Evolutionary conservation across 2,113 vertebrate species (phyloP).

Genomic region (Recurvirostra avosetta): DNA sequence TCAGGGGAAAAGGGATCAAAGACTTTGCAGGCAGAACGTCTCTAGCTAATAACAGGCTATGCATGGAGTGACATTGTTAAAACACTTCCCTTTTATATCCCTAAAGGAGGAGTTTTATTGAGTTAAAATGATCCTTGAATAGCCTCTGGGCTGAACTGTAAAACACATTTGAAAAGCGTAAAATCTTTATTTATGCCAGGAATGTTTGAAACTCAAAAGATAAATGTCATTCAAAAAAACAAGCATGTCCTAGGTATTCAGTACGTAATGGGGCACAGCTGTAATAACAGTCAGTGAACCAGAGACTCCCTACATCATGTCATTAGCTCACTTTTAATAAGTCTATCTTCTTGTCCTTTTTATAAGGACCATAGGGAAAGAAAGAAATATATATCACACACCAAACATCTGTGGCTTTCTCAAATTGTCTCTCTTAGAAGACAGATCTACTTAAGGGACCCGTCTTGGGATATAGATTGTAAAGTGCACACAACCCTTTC

Average conservation of each 20-base stretch:
- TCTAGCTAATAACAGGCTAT: conserved; percentile 45
- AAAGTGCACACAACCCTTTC: conserved; percentile 32
- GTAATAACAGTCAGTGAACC: conserved; percentile 76
- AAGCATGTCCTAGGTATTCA: conserved; percentile 75
- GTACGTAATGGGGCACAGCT: conserved; percentile 75
- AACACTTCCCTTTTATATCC: conserved; percentile 50
- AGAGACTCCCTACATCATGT: conserved; percentile 73
- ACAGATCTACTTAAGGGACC: conserved; percentile 63
- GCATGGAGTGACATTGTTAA: conserved; percentile 53
- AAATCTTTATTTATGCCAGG: conserved; percentile 79
- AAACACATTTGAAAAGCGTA: conserved; percentile 75
- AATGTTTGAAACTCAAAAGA: conserved; percentile 76
- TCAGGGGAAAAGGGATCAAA: conserved; percentile 42
- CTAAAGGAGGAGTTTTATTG: conserved; percentile 54
- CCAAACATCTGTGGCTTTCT: conserved; percentile 73
- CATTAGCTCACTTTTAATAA: conserved; percentile 78
- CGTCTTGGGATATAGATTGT: conserved; percentile 23
- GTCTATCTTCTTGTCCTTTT: conserved; percentile 71
- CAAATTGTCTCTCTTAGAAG: conserved; percentile 51
- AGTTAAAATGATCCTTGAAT: conserved; percentile 61
- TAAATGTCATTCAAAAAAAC: conserved; percentile 77
- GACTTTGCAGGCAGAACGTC: conserved; percentile 24
- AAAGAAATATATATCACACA: conserved; percentile 74
- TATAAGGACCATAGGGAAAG: conserved; percentile 74
- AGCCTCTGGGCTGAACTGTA: conserved; percentile 69